Evolutionary conservation across 2,113 vertebrate genomes (phyloP).

Genomic region (Ceuthmochares aereus): DNA sequence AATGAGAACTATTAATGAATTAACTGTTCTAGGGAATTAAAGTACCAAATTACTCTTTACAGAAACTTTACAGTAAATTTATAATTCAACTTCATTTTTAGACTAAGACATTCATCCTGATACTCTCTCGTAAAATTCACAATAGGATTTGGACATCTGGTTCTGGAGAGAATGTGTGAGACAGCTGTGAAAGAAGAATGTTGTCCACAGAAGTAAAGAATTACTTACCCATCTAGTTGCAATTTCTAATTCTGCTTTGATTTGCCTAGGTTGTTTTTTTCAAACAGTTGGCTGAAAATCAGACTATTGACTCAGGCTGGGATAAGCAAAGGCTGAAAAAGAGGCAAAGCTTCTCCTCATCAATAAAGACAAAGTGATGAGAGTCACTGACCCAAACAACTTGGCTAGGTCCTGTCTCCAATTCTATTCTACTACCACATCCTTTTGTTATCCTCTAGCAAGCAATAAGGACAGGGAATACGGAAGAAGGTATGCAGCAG

Average conservation of each 20-base stretch:
- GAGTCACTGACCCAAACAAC: not conserved
- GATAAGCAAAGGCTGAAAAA: not conserved
- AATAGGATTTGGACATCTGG: not conserved
- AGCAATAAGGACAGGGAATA: not conserved
- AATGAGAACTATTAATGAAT: not conserved
- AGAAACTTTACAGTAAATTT: not conserved
- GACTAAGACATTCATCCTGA: not conserved
- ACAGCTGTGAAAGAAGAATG: not conserved
- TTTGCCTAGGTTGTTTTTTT: not conserved
- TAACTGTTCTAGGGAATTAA: not conserved
- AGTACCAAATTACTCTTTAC: not conserved
- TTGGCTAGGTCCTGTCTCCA: not conserved
- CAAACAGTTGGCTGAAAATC: not conserved
- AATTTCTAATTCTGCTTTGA: not conserved
- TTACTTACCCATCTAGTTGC: fast-evolving
- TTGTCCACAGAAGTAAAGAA: not conserved
- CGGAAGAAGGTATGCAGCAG: not conserved
- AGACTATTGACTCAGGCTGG: not conserved
- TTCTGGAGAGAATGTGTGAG: not conserved
- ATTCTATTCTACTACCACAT: fast-evolving
- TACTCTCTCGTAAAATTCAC: not conserved
- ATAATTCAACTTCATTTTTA: not conserved
- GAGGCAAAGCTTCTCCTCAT: not conserved
- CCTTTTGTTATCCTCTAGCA: not conserved
- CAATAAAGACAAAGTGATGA: not conserved